Base-by-base conservation (phyloP, 1,140 invertebrate genomes). In the Telenomus remus region DNA sequence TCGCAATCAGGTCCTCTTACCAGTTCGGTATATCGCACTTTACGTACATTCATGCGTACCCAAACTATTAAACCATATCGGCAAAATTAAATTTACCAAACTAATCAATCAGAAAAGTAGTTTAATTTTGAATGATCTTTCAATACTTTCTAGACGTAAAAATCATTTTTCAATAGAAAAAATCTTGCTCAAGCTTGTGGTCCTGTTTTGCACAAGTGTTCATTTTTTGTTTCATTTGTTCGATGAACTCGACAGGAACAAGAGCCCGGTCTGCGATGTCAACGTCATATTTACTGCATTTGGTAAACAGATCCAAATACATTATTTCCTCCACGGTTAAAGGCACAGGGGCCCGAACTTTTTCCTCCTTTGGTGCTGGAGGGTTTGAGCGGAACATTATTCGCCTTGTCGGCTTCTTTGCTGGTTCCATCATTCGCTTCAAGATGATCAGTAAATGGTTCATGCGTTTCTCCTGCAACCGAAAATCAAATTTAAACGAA, bases 391-490 rank as follows among this genome's bases (percentile, higher is more conserved):
- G 85, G 63, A 49, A 74, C 56, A 65, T 68, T 65, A 79, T 69
- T 59, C 42, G 76, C 66, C 69, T 83, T 76, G 64, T 80, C 9
- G 80, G 83, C 6, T 16, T 66, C 35, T 74, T 72, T 2, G 90
- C 89, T 7, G 89, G 88, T 57, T 90, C 88, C 84, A 92, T 85
- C 11, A 82, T 80, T 33, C 85, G 78, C 19, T 81, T 78, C 46
- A 84, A 54, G 0, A 80, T 64, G 0, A 44, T 72, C 15, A 84
- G 50, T 34, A 86, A 55, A 35, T 81, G 82, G n/a, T 81, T 79
- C 81, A 85, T 84, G 4, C 84, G 70, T 14, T 83, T 82, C 35
- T 80, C 84, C 84, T 86, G 13, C 0, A 76, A 27, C 16, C 1
- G 70, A 61, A 34, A 50, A 55, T 16, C 12, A 49, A 47, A 43